These are phyloP conservation scores for Lordiphosa mommai DNA, from an alignment of 1,140 invertebrate species.

Conservation along the genomic window DNA sequence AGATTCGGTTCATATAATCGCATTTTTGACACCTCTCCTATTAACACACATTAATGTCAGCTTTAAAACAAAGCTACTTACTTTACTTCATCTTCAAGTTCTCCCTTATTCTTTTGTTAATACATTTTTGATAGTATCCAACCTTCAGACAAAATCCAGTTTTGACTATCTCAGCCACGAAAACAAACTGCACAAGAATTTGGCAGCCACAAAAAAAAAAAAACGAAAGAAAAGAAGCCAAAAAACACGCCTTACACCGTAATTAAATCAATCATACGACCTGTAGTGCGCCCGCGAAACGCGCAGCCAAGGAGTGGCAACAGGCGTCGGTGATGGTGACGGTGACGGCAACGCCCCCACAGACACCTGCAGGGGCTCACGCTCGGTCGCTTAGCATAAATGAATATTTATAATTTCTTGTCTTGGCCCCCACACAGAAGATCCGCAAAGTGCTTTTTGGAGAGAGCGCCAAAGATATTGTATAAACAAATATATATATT, in stretches of 20 bases:
- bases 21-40: too few relatives aligned
- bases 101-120: too few relatives aligned
- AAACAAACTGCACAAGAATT: not conserved
- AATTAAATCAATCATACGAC: conserved; percentile 75
- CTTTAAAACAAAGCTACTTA: too few relatives aligned
- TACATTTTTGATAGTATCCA: too few relatives aligned
- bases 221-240: not conserved
- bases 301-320: conserved; percentile 30
- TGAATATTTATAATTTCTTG: conserved; percentile 74
- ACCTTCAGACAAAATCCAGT: too few relatives aligned
- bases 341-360: conserved; percentile 29
- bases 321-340: conserved; percentile 6
- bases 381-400: conserved; percentile 66
- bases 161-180: too few relatives aligned
- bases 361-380: conserved; percentile 61
- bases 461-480: conserved; percentile 39
- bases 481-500: conserved; percentile 7
- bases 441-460: conserved; percentile 62
- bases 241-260: conserved; percentile 45
- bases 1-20: too few relatives aligned
- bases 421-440: conserved; percentile 37
- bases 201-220: not conserved
- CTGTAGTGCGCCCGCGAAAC: conserved; percentile 41
- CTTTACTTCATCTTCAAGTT: too few relatives aligned
- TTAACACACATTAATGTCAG: too few relatives aligned